phyloP scores from a whole-genome alignment of 2,113 vertebrate species.

The Lota lota region DNA sequence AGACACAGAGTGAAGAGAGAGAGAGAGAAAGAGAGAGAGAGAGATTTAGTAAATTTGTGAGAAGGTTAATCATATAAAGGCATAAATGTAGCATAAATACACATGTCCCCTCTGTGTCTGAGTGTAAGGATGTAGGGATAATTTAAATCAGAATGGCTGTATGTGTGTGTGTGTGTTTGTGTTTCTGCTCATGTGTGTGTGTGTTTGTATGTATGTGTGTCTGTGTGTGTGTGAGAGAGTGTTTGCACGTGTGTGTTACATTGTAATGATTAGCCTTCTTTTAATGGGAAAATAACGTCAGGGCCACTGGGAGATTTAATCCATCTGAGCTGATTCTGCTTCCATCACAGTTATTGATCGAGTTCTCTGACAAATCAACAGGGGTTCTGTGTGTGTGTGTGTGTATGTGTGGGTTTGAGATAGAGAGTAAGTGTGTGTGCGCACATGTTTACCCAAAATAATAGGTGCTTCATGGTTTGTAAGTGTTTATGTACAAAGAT shows the following conservation, averaged over 20 bases:
- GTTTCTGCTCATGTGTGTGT: conserved; percentile 1
- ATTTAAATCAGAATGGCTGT: neutral
- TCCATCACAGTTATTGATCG: conserved; percentile 75
- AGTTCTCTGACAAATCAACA: conserved; percentile 72
- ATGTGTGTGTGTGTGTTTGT: conserved; percentile 6
- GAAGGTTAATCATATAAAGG: neutral
- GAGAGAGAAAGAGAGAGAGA: too few relatives aligned
- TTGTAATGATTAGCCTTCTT: conserved; percentile 70
- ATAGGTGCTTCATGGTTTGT: neutral
- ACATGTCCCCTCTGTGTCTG: neutral
- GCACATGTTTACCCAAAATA: neutral
- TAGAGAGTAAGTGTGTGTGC: neutral
- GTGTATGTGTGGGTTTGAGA: conserved; percentile 23
- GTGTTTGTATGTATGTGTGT: neutral
- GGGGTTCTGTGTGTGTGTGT: conserved; percentile 34
- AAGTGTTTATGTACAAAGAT: neutral
- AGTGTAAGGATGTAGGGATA: conserved; percentile 1
- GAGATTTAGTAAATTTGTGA: conserved; percentile 4
- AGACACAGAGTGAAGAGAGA: too few relatives aligned
- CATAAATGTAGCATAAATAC: neutral
- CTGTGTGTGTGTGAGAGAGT: conserved; percentile 7
- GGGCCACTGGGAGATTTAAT: conserved; percentile 71
- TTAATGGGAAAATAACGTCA: conserved; percentile 76
- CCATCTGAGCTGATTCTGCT: conserved; percentile 76
- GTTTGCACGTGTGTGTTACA: conserved; percentile 17